A percentile compares a stretch with the other conserved stretches of the same genome.
Conservation (phyloP, 2,797 vertebrate species). For the Acipenser transmontanus region DNA sequence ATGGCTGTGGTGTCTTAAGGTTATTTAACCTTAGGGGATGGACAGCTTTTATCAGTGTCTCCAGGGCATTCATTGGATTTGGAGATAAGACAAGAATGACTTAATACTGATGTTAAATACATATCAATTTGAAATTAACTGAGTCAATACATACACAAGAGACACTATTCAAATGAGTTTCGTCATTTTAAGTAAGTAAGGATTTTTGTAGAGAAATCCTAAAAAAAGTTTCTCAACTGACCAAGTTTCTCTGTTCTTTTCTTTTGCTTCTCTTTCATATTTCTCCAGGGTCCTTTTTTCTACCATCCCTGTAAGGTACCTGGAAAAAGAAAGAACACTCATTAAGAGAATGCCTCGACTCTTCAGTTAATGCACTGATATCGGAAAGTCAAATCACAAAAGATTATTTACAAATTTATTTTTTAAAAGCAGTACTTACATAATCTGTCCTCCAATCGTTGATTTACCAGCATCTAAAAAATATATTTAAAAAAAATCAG, state of each 20-base stretch:
- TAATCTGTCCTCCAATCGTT: constrained; percentile 96
- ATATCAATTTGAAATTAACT: too few relatives aligned
- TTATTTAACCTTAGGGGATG: too few relatives aligned
- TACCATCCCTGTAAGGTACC: constrained; percentile 98
- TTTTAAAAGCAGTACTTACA: constrained; percentile 72
- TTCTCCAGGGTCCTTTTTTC: constrained; percentile 97
- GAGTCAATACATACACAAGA: too few relatives aligned
- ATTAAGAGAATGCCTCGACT: background rate
- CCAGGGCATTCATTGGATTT: too few relatives aligned
- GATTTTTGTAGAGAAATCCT: background rate
- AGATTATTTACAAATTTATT: background rate
- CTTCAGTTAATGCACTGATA: background rate
- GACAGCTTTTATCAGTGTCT: too few relatives aligned
- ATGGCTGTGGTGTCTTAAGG: too few relatives aligned
- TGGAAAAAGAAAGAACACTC: constrained; percentile 30
- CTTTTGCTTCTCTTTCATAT: constrained; percentile 96
- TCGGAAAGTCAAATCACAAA: background rate
- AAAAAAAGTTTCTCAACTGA: constrained; percentile 41
- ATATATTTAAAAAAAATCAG: too few relatives aligned
- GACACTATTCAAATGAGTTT: too few relatives aligned
- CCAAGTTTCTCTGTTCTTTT: constrained; percentile 98
- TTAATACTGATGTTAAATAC: too few relatives aligned
- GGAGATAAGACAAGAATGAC: too few relatives aligned
- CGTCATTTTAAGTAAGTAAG: too few relatives aligned
- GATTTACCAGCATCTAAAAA: constrained; percentile 90